phyloP scores from a whole-genome alignment of 2,888 invertebrate species.

The Gisinianus flammeolus region DNA sequence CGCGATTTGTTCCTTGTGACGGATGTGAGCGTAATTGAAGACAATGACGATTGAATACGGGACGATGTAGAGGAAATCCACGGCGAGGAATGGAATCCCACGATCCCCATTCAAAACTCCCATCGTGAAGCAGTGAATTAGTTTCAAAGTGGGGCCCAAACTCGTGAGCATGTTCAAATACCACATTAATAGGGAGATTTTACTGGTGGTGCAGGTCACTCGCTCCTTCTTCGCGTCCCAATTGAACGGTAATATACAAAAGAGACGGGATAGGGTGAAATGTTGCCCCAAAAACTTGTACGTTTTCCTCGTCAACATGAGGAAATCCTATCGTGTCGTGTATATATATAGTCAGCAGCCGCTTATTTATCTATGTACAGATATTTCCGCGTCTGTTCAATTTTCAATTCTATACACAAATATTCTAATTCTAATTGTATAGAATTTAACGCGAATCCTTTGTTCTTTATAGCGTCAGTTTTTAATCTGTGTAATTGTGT shows the following conservation, averaged over 20 bases:
- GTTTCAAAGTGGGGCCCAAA: background rate
- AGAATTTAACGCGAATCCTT: too few relatives aligned
- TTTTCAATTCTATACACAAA: too few relatives aligned
- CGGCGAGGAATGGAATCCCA: background rate
- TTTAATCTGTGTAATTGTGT: too few relatives aligned
- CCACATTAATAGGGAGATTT: background rate
- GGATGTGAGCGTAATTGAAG: background rate
- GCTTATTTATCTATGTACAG: too few relatives aligned
- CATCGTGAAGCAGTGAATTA: background rate
- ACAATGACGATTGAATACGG: background rate
- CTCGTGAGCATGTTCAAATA: conserved; percentile 14
- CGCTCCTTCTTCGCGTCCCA: conserved; percentile 12
- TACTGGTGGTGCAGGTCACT: background rate
- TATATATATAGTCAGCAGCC: too few relatives aligned
- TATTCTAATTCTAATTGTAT: too few relatives aligned
- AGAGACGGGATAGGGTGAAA: background rate
- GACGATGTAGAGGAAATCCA: conserved; percentile 13
- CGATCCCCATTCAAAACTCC: conserved; percentile 15
- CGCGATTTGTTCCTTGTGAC: conserved; percentile 8
- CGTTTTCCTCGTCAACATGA: conserved; percentile 34
- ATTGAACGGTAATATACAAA: background rate
- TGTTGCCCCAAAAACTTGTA: conserved; percentile 27
- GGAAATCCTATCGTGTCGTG: too few relatives aligned
- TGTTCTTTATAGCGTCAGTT: too few relatives aligned
- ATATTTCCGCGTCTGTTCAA: too few relatives aligned